These are phyloP conservation scores for Chloropsis cyanopogon DNA, from an alignment of 2,113 vertebrate genomes.

Conservation along the genomic window DNA sequence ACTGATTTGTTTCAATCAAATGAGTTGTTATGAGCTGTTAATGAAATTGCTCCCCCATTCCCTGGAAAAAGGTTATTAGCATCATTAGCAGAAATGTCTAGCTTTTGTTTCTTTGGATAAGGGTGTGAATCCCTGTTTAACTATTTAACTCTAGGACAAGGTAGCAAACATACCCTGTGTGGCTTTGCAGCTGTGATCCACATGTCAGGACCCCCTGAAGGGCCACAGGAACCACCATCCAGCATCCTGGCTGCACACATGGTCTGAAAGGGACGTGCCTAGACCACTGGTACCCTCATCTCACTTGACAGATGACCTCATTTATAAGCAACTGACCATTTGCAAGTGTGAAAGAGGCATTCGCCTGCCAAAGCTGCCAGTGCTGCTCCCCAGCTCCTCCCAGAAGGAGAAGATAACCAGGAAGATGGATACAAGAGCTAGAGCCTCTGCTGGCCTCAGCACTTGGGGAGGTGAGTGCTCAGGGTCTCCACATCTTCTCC, in stretches of 20 bases:
- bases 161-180: background rate
- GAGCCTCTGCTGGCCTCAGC: background rate
- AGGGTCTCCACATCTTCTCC: background rate
- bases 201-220: background rate
- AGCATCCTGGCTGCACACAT: background rate
- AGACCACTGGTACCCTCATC: fast-evolving
- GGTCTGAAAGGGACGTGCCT: background rate
- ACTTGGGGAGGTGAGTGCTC: background rate
- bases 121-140: background rate
- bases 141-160: background rate
- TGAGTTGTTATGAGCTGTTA: background rate
- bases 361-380: background rate
- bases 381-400: background rate
- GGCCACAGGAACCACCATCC: background rate
- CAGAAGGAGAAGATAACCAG: background rate
- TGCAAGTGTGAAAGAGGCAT: background rate
- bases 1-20: background rate
- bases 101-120: background rate
- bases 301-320: background rate
- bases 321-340: background rate
- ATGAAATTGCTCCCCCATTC: background rate
- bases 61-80: background rate
- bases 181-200: background rate
- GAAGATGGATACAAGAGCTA: background rate
- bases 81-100: background rate